Conservation (phyloP, 2,113 vertebrate species). For the Sprattus sprattus region DNA sequence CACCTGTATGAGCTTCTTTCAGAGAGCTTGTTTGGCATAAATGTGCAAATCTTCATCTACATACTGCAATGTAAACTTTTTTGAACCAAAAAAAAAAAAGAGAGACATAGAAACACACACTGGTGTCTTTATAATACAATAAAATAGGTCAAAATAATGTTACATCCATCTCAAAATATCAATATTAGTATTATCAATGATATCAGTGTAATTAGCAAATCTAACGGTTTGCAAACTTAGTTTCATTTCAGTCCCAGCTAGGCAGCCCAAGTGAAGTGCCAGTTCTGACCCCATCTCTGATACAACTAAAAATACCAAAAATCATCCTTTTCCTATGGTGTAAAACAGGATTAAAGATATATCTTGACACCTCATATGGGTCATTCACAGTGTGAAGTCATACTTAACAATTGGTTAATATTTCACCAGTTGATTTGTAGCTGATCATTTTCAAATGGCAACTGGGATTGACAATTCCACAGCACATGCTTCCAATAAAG, state of each 20-base stretch:
- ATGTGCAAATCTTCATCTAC: constrained; percentile 76
- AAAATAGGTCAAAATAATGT: constrained; percentile 13
- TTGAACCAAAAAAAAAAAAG: constrained; percentile 61
- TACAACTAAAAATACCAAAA: constrained; percentile 15
- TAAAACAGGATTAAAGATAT: constrained; percentile 15
- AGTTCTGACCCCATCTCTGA: background rate
- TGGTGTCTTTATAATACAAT: constrained; percentile 14
- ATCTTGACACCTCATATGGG: constrained; percentile 14
- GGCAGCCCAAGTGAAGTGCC: constrained; percentile 6
- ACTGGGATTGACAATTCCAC: constrained; percentile 2
- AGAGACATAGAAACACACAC: constrained; percentile 60
- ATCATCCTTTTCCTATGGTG: constrained; percentile 10
- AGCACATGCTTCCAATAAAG: constrained; percentile 1
- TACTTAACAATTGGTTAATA: background rate
- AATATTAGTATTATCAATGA: constrained; percentile 1
- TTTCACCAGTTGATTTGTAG: background rate
- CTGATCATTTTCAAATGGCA: constrained; percentile 1
- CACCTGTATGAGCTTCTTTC: constrained; percentile 64
- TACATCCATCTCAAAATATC: constrained; percentile 18
- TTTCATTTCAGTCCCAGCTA: background rate
- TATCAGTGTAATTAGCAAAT: constrained; percentile 1
- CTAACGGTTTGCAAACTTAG: constrained; percentile 15
- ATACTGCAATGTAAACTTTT: constrained; percentile 70
- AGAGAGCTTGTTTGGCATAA: constrained; percentile 62
- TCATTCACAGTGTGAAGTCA: background rate